Base-by-base conservation (phyloP, 2,888 invertebrate species). In the Selenia dentaria region DNA sequence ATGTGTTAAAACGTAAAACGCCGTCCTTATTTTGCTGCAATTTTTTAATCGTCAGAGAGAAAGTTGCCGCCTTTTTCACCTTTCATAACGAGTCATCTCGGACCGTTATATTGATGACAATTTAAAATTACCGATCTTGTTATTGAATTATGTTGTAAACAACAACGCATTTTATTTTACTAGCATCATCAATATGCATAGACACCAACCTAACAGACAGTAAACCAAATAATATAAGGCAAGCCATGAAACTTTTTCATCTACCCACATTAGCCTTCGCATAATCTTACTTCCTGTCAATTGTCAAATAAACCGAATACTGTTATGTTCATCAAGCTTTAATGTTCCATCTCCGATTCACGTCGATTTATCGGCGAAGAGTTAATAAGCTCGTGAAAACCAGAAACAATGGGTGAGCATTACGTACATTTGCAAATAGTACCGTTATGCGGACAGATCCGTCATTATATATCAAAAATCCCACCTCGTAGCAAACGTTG, bases 201-300 rank as follows among this genome's bases (percentile, higher is more conserved):
- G 8, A 22, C 8, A 2, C 22, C 22, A 10, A 8, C 8, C 3
- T 3, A 3, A 11, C 3, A 6, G 4, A 6, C 18, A 6, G 25
- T 14, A 3, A 28, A 14, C 3, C 59, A 22, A 22, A 22, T 8
- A 22, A 22, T n/a, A n/a, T n/a, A n/a, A n/a, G n/a, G n/a, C 38
- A 48, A 16, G 6, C 57, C 54, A 37, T 42, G 38, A 57, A 52
- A 54, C 64, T 62, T 65, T 59, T 57, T 49, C 49, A 44, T 54
- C 50, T 62, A 62, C 74, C 70, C 59, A 74, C 74, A 60, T 66
- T 51, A 65, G 57, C 63, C 62, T 67, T 62, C 57, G 62, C 4
- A 4, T 16, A 66, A 70, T 68, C 64, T 57, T 59, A 65, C 55
- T 64, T 67, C 68, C 65, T 69, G 62, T 44, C 56, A 53, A 69